Evolutionary conservation across 2,888 invertebrate species (phyloP).

Genomic region (Conomelus anceps): DNA sequence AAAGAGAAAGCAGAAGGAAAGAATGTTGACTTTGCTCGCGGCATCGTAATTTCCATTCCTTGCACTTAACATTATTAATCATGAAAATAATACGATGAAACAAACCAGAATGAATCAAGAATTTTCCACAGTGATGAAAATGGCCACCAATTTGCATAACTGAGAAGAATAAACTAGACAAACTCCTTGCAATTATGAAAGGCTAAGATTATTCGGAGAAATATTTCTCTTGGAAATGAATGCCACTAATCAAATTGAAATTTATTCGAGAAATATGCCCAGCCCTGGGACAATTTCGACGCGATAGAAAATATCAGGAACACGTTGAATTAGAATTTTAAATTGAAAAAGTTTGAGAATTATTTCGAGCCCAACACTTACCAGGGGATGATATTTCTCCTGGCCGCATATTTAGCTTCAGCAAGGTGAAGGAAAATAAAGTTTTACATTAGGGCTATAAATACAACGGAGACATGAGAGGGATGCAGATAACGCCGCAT

Average conservation of each 20-base stretch:
- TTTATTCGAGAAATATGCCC: background rate
- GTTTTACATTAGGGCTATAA: background rate
- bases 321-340: background rate
- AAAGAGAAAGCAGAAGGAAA: too few species aligned
- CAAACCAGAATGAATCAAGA: background rate
- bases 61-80: background rate
- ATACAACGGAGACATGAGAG: background rate
- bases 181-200: background rate
- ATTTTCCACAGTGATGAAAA: background rate
- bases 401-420: background rate
- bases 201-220: background rate
- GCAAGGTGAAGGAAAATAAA: background rate
- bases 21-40: background rate
- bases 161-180: too few species aligned
- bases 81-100: background rate
- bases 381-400: background rate
- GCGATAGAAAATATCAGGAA: background rate
- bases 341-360: background rate
- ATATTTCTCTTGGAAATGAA: background rate
- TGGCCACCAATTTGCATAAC: background rate
- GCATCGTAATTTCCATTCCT: background rate
- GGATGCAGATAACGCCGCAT: background rate
- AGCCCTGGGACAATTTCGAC: background rate
- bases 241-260: background rate
- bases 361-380: background rate